Evolutionary conservation across 2,888 invertebrate genomes (phyloP).

Genomic region (Chironomus riparius): DNA sequence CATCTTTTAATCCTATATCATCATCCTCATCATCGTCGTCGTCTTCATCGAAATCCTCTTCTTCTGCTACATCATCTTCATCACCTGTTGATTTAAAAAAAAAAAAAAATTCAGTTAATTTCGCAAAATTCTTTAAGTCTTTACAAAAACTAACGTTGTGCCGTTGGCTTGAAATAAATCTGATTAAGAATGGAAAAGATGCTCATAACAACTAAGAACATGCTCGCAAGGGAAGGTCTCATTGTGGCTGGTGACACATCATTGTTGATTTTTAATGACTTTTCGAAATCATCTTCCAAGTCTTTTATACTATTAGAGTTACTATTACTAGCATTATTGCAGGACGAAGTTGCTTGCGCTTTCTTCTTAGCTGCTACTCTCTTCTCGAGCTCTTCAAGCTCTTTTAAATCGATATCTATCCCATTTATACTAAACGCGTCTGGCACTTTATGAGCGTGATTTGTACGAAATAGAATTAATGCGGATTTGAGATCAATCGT

Average conservation of each 20-base stretch:
- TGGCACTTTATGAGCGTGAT: conserved; percentile 28
- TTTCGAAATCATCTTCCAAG: conserved; percentile 41
- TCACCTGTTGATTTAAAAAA: conserved; percentile 39
- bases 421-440: conserved; percentile 41
- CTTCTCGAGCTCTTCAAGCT: conserved; percentile 40
- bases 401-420: conserved; percentile 43
- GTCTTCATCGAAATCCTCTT: conserved; percentile 45
- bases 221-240: conserved; percentile 9
- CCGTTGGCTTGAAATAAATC: conserved; percentile 20
- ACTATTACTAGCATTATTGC: neutral
- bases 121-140: conserved; percentile 29
- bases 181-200: conserved; percentile 26
- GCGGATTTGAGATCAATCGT: too few relatives aligned
- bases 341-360: neutral
- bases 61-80: conserved; percentile 53
- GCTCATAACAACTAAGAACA: conserved; percentile 23
- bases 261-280: conserved; percentile 31
- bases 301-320: conserved; percentile 30
- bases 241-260: neutral
- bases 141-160: conserved; percentile 32
- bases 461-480: neutral
- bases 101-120: neutral
- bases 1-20: conserved; percentile 30
- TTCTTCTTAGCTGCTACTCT: conserved; percentile 31
- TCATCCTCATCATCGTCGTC: conserved; percentile 38